These are phyloP conservation scores for Cactoblastis cactorum DNA, from an alignment of 2,888 invertebrate genomes.

Conservation along the genomic window DNA sequence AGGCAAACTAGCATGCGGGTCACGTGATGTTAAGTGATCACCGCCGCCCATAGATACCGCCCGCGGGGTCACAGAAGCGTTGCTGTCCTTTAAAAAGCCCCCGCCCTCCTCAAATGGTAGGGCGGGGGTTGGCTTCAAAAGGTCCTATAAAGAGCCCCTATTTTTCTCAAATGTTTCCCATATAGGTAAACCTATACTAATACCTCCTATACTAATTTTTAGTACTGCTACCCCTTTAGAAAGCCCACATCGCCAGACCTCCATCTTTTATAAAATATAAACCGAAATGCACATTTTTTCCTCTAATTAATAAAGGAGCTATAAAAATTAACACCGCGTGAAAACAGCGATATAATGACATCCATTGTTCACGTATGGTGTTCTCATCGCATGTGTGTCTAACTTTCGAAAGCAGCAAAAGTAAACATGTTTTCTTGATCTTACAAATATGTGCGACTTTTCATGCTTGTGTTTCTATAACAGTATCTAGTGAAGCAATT, in stretches of 20 bases:
- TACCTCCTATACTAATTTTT: no score
- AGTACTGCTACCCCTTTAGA: no score
- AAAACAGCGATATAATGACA: slow-evolving; percentile 28
- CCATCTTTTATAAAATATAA: not conserved
- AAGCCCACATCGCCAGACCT: not conserved
- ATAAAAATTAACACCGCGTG: slow-evolving; percentile 16
- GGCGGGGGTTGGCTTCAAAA: no score
- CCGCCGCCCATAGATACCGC: no score
- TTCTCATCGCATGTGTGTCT: slow-evolving; percentile 23
- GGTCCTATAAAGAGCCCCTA: no score
- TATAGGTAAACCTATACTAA: no score
- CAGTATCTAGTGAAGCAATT: not conserved
- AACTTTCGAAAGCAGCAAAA: slow-evolving; percentile 24
- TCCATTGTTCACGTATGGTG: slow-evolving; percentile 18
- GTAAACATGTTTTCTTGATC: slow-evolving; percentile 13
- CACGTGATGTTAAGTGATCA: no score
- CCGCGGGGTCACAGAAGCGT: no score
- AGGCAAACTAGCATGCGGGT: no score
- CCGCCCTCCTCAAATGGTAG: no score
- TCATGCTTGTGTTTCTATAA: not conserved
- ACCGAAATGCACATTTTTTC: slow-evolving; percentile 1
- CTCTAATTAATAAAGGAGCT: slow-evolving; percentile 1
- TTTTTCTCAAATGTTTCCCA: no score
- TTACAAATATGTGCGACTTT: slow-evolving; percentile 24
- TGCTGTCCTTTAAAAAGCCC: no score